Evolutionary conservation across 2,797 vertebrate species (phyloP).

Genomic region (Bovichtus diacanthus): DNA sequence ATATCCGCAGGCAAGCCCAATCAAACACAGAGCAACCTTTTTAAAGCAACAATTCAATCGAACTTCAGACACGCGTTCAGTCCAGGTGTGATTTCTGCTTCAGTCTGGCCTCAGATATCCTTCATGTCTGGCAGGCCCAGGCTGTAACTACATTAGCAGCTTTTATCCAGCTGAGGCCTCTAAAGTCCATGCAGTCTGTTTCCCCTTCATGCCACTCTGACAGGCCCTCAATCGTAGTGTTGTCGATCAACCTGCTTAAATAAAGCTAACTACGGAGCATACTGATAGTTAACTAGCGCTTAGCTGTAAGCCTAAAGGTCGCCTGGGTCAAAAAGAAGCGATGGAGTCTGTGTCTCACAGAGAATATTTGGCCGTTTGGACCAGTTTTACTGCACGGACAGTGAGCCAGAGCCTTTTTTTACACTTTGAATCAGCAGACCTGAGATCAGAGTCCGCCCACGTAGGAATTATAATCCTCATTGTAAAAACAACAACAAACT

Average conservation of each 20-base stretch:
- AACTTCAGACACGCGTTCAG: constrained; percentile 13
- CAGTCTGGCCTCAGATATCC: constrained; percentile 33
- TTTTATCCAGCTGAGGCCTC: constrained; percentile 56
- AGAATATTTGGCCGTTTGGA: neutral
- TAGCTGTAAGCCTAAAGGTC: constrained; percentile 36
- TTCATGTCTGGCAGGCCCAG: constrained; percentile 25
- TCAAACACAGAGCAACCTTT: constrained; percentile 47
- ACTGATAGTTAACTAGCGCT: constrained; percentile 41
- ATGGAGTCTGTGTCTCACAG: constrained; percentile 11
- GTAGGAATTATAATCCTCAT: constrained; percentile 39
- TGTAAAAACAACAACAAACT: constrained; percentile 50
- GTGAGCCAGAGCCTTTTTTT: constrained; percentile 18
- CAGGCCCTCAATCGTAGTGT: constrained; percentile 21
- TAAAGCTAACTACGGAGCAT: constrained; percentile 34
- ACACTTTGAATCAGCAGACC: constrained; percentile 28
- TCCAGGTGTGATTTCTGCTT: constrained; percentile 33
- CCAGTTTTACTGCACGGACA: constrained; percentile 5
- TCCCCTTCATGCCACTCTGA: constrained; percentile 37
- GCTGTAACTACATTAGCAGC: constrained; percentile 43
- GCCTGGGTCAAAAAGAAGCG: constrained; percentile 34
- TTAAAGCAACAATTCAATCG: constrained; percentile 14
- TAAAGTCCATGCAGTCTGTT: constrained; percentile 45
- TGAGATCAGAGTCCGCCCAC: constrained; percentile 34
- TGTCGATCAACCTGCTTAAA: constrained; percentile 46
- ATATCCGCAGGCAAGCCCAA: constrained; percentile 26